Base-by-base conservation (phyloP, 2,888 invertebrate species). In the Trachelus tabidus region DNA sequence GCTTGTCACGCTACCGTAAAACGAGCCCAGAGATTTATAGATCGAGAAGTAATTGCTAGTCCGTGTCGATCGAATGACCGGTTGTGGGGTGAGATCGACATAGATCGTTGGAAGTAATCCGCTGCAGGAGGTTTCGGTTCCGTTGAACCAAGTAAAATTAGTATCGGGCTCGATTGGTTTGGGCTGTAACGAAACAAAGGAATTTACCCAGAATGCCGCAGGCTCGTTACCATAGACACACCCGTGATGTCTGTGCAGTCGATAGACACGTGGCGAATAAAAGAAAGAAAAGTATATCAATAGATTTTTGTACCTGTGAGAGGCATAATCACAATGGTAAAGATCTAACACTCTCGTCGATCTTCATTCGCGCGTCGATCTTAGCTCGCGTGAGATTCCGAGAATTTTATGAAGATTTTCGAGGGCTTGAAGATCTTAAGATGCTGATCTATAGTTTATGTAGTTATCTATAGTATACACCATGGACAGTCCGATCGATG, bases 1-100 rank as follows among this genome's bases (percentile, higher is more conserved):
- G 73, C 77, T 75, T 79, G 81, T 81, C 81, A 76, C 79, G 78
- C 81, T 79, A 75, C 73, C 81, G 74, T 79, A 79, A 78, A 81
- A 79, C 82, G 73, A 76, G 76, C 37, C 73, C 68, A 68, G 73
- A 76, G 81, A 81, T 81, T 81, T 79, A 81, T 81, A 78, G 76
- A 78, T 78, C 76, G 75, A 81, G 79, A 79, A 81, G 77, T 81
- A 81, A 81, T 81, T 81, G 81, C 79, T 75, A 56, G 23, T 23
- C 40, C 40, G 40, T 56, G 40, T 33, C 31, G 71, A 71, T 31
- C 71, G 71, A 23, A 71, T 23, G 71, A 34, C 31, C 71, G 71
- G 71, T 33, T 23, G 71, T 23, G 30, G 23, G 30, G 71, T 31
- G 34, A 71, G 31, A 33, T 71, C 71, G 71, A 71, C 71, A 23